Base-by-base conservation (phyloP, 2,888 invertebrate genomes). In the Sturmia bella region DNA sequence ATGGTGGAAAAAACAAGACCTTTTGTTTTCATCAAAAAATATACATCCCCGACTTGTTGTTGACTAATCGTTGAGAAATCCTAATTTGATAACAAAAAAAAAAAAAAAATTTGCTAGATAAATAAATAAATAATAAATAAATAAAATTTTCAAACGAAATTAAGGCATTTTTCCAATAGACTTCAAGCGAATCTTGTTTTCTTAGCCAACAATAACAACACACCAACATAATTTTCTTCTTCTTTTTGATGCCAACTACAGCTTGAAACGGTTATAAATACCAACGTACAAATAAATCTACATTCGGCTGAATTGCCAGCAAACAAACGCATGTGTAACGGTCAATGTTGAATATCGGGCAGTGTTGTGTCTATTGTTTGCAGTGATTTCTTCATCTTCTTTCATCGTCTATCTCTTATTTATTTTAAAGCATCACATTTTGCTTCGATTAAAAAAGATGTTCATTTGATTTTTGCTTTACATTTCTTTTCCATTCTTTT, bases 311-410 rank as follows among this genome's bases (percentile, higher is more conserved):
- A 61, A 27, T 54, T 39, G 39, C 74, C 32, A 6, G 32, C 9
- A 69, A 41, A 17, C 54, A 74, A 15, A 52, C 59, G 32, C 50
- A 76, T 68, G 78, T 57, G 64, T 78, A 82, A 78, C 80, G 80
- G 83, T 76, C 66, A 80, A 43, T 83, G 45, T 45, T 74, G 74
- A 82, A 82, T 82, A 50, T 78, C 82, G 78, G 78, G 57, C 70
- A 78, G 45, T 61, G 69, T 59, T 43, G 52, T 41, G 21, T 45
- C 64, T 39, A 41, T 56, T 56, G 32, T 48, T 32, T 41, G 37
- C 39, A 21, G 32, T 24, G 6, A 9, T 37, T 21, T 56, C 37
- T 32, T 43, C 45, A 41, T 56, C 48, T 63, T 69, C 48, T 32
- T 32, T 41, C 15, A 69, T n/a, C 54, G 63, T 11, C 13, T 13